Evolutionary conservation across 2,113 vertebrate genomes (phyloP).

Genomic region (Triplophysa dalaica): DNA sequence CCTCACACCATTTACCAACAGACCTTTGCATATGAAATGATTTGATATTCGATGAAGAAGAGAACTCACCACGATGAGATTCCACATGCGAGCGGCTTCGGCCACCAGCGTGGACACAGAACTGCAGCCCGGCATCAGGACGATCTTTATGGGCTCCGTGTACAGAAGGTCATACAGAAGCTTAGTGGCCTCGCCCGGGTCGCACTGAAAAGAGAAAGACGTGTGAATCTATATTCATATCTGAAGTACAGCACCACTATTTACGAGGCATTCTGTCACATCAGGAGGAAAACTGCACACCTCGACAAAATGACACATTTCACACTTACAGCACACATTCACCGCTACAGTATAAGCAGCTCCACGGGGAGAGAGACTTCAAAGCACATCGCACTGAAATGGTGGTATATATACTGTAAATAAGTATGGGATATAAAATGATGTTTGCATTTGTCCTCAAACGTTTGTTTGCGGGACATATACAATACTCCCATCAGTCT

Average conservation of each 20-base stretch:
- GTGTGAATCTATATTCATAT: slow-evolving; percentile 16
- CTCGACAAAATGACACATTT: slow-evolving; percentile 20
- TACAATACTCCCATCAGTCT: slow-evolving; percentile 29
- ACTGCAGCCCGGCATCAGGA: slow-evolving; percentile 93
- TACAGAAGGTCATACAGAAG: slow-evolving; percentile 92
- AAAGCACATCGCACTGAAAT: slow-evolving; percentile 23
- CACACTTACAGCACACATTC: not conserved
- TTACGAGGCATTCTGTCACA: not conserved
- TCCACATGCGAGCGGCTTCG: slow-evolving; percentile 94
- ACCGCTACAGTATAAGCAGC: not conserved
- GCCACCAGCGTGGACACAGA: slow-evolving; percentile 92
- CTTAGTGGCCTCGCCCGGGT: slow-evolving; percentile 92
- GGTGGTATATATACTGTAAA: not conserved
- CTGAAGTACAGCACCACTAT: slow-evolving; percentile 1
- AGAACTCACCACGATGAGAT: slow-evolving; percentile 89
- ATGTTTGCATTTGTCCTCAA: not conserved
- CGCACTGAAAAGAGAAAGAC: slow-evolving; percentile 75
- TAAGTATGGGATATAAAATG: slow-evolving; percentile 10
- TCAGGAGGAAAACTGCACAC: not conserved
- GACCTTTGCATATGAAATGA: not conserved
- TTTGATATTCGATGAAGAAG: not conserved
- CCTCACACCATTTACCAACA: not conserved
- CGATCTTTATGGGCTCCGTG: slow-evolving; percentile 94
- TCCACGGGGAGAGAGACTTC: slow-evolving; percentile 7
- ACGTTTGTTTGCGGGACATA: slow-evolving; percentile 46